Base-by-base conservation (phyloP, 2,797 vertebrate genomes). In the Mormyrus proboscirostris region DNA sequence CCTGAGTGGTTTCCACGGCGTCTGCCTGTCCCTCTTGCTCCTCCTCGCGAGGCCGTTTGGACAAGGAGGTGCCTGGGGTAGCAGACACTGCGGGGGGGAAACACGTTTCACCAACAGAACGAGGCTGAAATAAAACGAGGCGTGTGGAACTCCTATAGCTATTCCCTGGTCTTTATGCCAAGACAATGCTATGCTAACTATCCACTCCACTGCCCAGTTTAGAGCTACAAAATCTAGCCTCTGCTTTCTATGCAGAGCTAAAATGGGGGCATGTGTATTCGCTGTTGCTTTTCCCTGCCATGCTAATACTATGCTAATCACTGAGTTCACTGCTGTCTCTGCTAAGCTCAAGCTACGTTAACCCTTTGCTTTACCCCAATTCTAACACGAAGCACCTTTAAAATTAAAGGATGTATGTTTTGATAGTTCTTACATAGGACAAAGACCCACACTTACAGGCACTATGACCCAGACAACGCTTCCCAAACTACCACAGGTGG, bases 1-100 rank as follows among this genome's bases (percentile, higher is more conserved):
- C 99, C 49, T 96, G 95, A 55, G 96, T 92, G 4, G 96, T 92
- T 88, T 98, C 97, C 0, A 97, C 96, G 0, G 97, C 96, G 0
- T 94, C 97, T 44, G 95, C 90, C 55, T 94, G 91, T 90, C 93
- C 97, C 19, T 99, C 98, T 2, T 97, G 96, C 53, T 98, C 98
- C 57, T 99, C 99, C 57, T 99, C 99, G 16, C 99, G 96, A 19
- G 96, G 94, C 19, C 99, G 97, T 93, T 99, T 99, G 9, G 97
- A 95, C 92, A 98, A 93, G 0, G 97, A 95, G n/a, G 97, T 97
- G 90, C 97, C 97, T 29, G 97, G 96, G 0, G 97, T 97, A 2
- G 98, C 97, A 92, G 98, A 97, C 95, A 98, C 98, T 99, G 89
- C 14, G 95, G n/a, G 3, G n/a, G 47, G 16, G 29, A 6, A 10